These are phyloP conservation scores for Barnardius zonarius DNA, from an alignment of 2,113 vertebrate species.

Conservation along the genomic window DNA sequence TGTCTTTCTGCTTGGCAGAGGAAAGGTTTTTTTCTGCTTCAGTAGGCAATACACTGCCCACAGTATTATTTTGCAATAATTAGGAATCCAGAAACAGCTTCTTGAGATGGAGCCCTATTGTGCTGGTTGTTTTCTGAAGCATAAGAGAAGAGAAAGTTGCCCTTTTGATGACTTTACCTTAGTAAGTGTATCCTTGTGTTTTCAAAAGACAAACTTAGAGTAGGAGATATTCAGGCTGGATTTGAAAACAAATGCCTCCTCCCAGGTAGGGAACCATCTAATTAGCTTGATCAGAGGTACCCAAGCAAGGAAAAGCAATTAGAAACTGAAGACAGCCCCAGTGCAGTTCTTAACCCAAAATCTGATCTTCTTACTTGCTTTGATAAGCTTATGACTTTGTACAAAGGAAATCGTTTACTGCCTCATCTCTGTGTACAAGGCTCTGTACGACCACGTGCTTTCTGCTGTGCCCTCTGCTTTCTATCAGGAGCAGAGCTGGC, in stretches of 20 bases:
- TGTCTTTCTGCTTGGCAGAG: not conserved
- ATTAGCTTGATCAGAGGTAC: not conserved
- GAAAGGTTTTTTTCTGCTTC: not conserved
- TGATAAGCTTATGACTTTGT: not conserved
- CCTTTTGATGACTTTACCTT: not conserved
- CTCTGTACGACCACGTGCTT: not conserved
- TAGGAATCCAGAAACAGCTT: not conserved
- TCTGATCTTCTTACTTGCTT: not conserved
- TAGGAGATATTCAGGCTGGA: not conserved
- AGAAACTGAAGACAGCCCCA: not conserved
- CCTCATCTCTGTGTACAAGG: not conserved
- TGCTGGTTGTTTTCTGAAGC: not conserved
- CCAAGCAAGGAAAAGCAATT: not conserved
- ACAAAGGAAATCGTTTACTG: not conserved
- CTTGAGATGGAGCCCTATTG: not conserved
- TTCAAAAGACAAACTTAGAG: not conserved
- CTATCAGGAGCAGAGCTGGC: not conserved
- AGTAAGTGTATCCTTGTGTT: not conserved
- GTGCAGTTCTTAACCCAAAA: not conserved
- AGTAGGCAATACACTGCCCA: not conserved
- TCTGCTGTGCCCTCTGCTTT: not conserved
- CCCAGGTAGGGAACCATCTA: not conserved
- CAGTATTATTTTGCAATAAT: not conserved
- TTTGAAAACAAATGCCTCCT: not conserved
- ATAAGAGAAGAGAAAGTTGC: not conserved